A percentile compares a stretch with the other conserved stretches of the same genome.
phyloP scores from a whole-genome alignment of 2,797 vertebrate genomes.

The Phrynocephalus forsythii region DNA sequence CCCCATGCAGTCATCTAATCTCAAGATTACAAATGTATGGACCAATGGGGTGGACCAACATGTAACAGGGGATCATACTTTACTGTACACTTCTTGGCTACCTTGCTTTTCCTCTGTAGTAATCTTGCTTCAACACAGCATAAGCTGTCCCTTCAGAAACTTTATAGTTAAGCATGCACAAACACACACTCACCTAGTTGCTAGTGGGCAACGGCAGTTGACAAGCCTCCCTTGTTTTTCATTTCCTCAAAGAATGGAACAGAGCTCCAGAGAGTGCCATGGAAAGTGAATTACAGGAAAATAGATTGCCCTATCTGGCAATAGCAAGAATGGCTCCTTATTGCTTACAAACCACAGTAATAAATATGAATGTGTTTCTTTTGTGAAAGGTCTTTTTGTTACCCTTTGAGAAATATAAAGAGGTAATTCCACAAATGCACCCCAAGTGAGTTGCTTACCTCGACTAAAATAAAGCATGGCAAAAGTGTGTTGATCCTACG shows the following conservation, averaged over 20 bases:
- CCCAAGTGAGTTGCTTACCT: conserved; percentile 79
- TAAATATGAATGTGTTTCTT: conserved; percentile 28
- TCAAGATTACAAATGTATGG: no score
- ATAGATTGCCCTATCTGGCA: not conserved
- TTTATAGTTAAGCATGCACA: not conserved
- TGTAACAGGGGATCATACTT: not conserved
- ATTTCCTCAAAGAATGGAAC: not conserved
- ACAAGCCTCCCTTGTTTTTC: not conserved
- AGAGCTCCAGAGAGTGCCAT: not conserved
- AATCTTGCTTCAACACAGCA: conserved; percentile 12
- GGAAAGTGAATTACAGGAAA: not conserved
- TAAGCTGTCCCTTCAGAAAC: conserved; percentile 11
- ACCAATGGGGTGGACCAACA: not conserved
- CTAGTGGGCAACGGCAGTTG: not conserved
- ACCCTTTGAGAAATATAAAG: not conserved
- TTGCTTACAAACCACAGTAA: conserved; percentile 1
- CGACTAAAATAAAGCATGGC: conserved; percentile 76
- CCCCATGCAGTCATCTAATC: no score
- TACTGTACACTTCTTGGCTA: not conserved
- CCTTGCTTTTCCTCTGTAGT: not conserved
- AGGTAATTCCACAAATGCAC: not conserved
- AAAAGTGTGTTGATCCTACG: conserved; percentile 66
- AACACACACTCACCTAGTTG: not conserved
- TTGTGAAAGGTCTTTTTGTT: not conserved
- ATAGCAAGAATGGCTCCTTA: not conserved